Evolutionary conservation across 2,888 invertebrate species (phyloP).

Genomic region (Leptarthrus brevirostris): DNA sequence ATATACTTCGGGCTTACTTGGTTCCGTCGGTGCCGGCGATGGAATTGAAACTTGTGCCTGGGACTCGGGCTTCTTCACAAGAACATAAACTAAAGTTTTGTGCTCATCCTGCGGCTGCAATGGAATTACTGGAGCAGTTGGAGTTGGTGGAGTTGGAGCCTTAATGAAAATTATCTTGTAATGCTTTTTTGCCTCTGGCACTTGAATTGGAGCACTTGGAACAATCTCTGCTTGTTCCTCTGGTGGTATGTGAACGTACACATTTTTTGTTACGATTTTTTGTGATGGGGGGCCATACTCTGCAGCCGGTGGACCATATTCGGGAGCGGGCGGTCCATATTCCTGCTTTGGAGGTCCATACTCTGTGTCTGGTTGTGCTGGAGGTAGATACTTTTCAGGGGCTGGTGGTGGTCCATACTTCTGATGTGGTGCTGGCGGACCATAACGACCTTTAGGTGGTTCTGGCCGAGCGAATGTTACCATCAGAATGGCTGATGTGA

Average conservation of each 20-base stretch:
- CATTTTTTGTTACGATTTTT: conserved; percentile 66
- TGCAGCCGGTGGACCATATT: conserved; percentile 64
- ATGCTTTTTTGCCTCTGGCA: conserved; percentile 69
- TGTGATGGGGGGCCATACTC: conserved; percentile 65
- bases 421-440: conserved; percentile 52
- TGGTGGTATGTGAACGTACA: conserved; percentile 71
- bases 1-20: conserved; percentile 90
- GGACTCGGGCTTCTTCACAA: conserved; percentile 90
- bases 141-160: conserved; percentile 69
- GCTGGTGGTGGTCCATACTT: conserved; percentile 59
- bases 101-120: conserved; percentile 86
- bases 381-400: conserved; percentile 35
- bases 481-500: conserved; percentile 64
- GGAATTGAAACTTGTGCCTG: conserved; percentile 83
- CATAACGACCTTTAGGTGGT: conserved; percentile 60
- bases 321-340: conserved; percentile 53
- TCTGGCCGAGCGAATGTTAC: conserved; percentile 67
- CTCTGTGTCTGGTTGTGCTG: conserved; percentile 45
- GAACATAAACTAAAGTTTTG: conserved; percentile 88
- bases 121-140: conserved; percentile 68
- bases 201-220: conserved; percentile 65
- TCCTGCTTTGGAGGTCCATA: conserved; percentile 57
- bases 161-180: conserved; percentile 73
- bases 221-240: conserved; percentile 68
- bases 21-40: conserved; percentile 84